Percentiles rank a stretch among this genome's conserved stretches.
Conservation (phyloP, 2,113 vertebrate genomes). For the Clarias batrachus region DNA sequence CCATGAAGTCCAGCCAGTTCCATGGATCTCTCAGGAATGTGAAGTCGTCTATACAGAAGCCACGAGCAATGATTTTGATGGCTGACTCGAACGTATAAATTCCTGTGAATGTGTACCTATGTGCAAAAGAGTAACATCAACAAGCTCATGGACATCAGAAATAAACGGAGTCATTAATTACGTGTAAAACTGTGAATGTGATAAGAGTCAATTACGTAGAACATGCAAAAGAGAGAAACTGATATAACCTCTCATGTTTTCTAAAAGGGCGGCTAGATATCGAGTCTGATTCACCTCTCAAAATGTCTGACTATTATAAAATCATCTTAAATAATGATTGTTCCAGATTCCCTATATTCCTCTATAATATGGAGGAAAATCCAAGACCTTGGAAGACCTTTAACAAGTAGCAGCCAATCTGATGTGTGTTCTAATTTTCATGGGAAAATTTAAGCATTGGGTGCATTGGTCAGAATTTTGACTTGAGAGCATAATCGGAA, state of each 20-base stretch:
- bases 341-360: not conserved
- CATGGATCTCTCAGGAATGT: slow-evolving; percentile 85
- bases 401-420: not conserved
- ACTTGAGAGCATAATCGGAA: not conserved
- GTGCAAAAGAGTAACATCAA: slow-evolving; percentile 27
- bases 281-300: not conserved
- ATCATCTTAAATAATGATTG: not conserved
- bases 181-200: not conserved
- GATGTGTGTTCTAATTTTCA: not conserved
- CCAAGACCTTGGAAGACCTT: not conserved
- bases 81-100: slow-evolving; percentile 88
- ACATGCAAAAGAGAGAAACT: not conserved
- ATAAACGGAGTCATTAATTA: not conserved
- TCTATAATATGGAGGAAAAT: not conserved
- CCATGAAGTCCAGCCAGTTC: slow-evolving; percentile 91
- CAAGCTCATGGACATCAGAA: not conserved
- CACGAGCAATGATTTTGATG: slow-evolving; percentile 86
- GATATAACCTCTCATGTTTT: not conserved
- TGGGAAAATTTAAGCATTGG: not conserved
- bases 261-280: not conserved
- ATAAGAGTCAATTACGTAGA: not conserved
- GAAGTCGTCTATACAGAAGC: slow-evolving; percentile 88
- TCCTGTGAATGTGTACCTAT: slow-evolving; percentile 87
- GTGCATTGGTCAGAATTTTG: not conserved
- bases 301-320: not conserved